Evolutionary conservation across 2,888 invertebrate species (phyloP).

Genomic region (Phytoseiulus persimilis): DNA sequence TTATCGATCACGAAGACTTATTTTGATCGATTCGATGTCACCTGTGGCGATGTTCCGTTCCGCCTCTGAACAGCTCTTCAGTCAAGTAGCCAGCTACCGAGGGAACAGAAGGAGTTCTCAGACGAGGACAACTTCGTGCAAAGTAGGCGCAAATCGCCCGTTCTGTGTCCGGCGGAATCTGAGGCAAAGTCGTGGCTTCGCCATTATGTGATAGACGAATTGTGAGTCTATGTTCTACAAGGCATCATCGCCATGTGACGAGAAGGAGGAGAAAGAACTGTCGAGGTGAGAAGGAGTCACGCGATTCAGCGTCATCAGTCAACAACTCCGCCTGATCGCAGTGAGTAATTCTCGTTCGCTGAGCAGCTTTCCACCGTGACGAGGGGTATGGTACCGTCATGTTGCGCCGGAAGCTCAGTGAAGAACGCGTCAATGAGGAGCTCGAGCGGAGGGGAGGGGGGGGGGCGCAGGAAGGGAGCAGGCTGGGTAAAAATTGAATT

Average conservation of each 20-base stretch:
- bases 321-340: too few species aligned
- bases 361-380: too few species aligned
- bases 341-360: too few species aligned
- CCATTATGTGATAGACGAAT: not conserved
- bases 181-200: not conserved
- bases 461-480: too few species aligned
- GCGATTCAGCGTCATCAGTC: too few species aligned
- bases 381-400: too few species aligned
- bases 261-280: not conserved
- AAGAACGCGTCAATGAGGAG: too few species aligned
- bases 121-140: not conserved
- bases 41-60: not conserved
- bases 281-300: not conserved
- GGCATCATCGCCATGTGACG: not conserved
- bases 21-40: not conserved
- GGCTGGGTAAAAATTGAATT: too few species aligned
- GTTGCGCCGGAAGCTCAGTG: too few species aligned
- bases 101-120: too few species aligned
- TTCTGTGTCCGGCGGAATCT: not conserved
- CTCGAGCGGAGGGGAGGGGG: too few species aligned
- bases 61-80: not conserved
- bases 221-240: not conserved
- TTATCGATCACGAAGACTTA: slow-evolving; percentile 5
- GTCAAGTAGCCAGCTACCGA: not conserved
- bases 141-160: not conserved